Percentiles rank a stretch among this genome's conserved stretches.
These are phyloP conservation scores for Rousettus madagascariensis DNA, from an alignment of 2,797 vertebrate genomes.

Conservation along the genomic window DNA sequence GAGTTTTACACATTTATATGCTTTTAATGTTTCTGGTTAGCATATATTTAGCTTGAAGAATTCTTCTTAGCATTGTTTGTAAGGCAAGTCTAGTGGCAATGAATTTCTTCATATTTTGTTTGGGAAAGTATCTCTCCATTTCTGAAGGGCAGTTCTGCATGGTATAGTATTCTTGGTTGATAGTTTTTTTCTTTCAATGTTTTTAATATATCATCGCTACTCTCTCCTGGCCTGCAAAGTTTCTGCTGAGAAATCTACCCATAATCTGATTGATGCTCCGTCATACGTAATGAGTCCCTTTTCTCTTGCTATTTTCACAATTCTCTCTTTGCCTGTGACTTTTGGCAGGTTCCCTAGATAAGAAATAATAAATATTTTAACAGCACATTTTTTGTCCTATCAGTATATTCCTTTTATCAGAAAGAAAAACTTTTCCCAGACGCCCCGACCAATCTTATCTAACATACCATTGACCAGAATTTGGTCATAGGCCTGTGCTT, in stretches of 20 bases:
- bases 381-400: not conserved
- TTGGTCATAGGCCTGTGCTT: not conserved
- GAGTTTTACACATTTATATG: not conserved
- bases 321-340: not conserved
- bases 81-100: not conserved
- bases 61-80: not conserved
- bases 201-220: not conserved
- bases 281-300: not conserved
- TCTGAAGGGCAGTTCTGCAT: not conserved
- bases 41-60: not conserved
- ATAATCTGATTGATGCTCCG: not conserved
- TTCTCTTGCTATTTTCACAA: not conserved
- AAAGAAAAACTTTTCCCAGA: constrained; percentile 2
- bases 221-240: not conserved
- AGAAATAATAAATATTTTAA: not conserved
- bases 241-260: not conserved
- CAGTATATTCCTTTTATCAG: not conserved
- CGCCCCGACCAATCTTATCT: not conserved
- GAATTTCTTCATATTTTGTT: not conserved
- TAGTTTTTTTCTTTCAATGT: not conserved
- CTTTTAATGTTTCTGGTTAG: not conserved
- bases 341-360: not conserved
- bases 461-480: not conserved
- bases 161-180: not conserved
- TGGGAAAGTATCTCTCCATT: not conserved